Evolutionary conservation across 2,888 invertebrate genomes (phyloP).

Genomic region (Leptinotarsa juncta): DNA sequence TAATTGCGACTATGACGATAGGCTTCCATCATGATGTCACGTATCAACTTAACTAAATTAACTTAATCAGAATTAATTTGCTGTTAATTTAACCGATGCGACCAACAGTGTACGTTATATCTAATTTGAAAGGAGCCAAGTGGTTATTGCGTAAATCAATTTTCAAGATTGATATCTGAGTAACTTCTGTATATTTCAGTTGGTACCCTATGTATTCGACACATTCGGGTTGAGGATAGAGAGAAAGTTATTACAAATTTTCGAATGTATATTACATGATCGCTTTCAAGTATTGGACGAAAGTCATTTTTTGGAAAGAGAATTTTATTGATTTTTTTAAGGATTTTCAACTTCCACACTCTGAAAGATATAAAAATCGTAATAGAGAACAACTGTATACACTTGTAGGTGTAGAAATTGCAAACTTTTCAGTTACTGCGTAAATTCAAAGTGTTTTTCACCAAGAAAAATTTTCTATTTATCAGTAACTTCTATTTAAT

Average conservation of each 20-base stretch:
- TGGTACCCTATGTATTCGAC: background rate
- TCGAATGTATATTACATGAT: no score
- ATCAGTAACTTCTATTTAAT: no score
- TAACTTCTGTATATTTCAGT: background rate
- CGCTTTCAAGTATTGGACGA: no score
- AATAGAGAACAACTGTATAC: no score
- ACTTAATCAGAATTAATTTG: conserved; percentile 65
- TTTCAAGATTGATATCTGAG: conserved; percentile 31
- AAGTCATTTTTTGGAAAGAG: no score
- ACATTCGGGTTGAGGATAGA: background rate
- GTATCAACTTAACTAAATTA: conserved; percentile 63
- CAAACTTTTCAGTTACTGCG: no score
- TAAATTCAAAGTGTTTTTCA: no score
- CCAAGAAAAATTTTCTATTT: no score
- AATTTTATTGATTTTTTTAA: no score
- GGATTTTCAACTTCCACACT: no score
- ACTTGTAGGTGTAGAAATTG: no score
- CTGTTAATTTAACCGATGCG: conserved; percentile 63
- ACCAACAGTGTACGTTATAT: conserved; percentile 59
- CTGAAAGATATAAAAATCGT: no score
- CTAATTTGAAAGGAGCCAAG: conserved; percentile 54
- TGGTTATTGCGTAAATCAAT: conserved; percentile 30
- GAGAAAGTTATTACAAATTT: background rate
- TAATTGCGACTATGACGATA: conserved; percentile 51
- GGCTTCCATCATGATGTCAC: conserved; percentile 61